Base-by-base conservation (phyloP, 2,888 invertebrate species). In the Heliconius charithonia region DNA sequence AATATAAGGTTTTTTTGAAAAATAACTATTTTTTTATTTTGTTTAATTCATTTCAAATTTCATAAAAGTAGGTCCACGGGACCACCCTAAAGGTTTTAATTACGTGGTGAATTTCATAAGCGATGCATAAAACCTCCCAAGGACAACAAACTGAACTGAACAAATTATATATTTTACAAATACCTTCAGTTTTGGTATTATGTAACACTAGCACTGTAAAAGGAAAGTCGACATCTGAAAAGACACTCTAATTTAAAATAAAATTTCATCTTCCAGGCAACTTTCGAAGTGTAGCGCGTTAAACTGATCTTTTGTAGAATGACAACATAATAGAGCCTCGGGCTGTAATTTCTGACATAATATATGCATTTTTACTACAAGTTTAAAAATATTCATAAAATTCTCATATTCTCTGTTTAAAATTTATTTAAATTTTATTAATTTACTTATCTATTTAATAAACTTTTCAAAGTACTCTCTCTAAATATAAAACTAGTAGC, bases 231-330 rank as follows among this genome's bases (percentile, higher is more conserved):
- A 56, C 56, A 27, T n/a, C 56, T 62, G 19, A 76, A 76, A 41
- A 25, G 32, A 56, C 56, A 67, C 19, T 75, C 66, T 67, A 75
- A 67, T 76, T 76, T 69, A 65, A 71, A 63, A 65, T 63, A 71
- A 32, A 45, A 72, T 77, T 71, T 65, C 41, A 67, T 72, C 65
- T 51, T 65, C n/a, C 45, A 51, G 56, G 37, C 76, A 63, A 25
- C 65, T 63, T 25, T 71, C 41, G 75, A 51, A 69, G 22, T 41
- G 27, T 71, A 77, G 51, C 76, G 70, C 71, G 63, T 77, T 71
- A 71, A 77, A 72, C 71, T 77, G 77, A 32, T 45, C 72, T 71
- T 77, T 77, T 65, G 65, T 72, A 65, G 27, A 25, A 65, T 72
- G 65, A 29, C 37, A 76, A n/a, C 25, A 65, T 66, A 66, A 72